Conservation (phyloP, 2,113 vertebrate species). For the Tenrec ecaudatus region DNA sequence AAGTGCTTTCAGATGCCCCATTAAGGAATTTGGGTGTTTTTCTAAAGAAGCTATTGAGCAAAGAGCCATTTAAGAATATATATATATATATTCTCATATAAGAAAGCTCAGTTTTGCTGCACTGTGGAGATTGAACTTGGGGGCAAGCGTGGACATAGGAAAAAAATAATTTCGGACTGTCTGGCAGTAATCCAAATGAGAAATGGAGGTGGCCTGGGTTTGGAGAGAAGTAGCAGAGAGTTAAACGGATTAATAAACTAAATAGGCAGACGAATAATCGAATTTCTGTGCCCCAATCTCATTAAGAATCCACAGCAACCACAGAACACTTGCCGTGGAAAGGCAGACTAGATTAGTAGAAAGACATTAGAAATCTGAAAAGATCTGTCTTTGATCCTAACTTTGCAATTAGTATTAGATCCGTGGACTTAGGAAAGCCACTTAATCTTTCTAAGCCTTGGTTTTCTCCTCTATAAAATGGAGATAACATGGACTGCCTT, state of each 20-base stretch:
- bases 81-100: not conserved
- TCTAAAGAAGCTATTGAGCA: not conserved
- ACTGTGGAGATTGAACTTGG: not conserved
- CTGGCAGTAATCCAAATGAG: not conserved
- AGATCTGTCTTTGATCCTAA: not conserved
- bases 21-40: not conserved
- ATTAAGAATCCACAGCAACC: not conserved
- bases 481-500: not conserved
- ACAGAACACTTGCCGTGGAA: not conserved
- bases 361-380: not conserved
- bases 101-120: not conserved
- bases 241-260: not conserved
- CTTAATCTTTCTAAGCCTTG: not conserved
- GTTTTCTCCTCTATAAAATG: slow-evolving; percentile 25
- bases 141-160: not conserved
- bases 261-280: too few relatives aligned
- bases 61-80: not conserved
- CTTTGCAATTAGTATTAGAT: not conserved
- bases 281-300: not conserved
- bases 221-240: rapidly evolving
- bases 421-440: not conserved
- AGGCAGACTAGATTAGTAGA: not conserved
- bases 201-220: not conserved
- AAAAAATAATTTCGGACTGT: not conserved
- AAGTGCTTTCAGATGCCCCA: not conserved